These are phyloP conservation scores for Thalassarche chlororhynchos DNA, from an alignment of 2,113 vertebrate genomes.

Conservation along the genomic window DNA sequence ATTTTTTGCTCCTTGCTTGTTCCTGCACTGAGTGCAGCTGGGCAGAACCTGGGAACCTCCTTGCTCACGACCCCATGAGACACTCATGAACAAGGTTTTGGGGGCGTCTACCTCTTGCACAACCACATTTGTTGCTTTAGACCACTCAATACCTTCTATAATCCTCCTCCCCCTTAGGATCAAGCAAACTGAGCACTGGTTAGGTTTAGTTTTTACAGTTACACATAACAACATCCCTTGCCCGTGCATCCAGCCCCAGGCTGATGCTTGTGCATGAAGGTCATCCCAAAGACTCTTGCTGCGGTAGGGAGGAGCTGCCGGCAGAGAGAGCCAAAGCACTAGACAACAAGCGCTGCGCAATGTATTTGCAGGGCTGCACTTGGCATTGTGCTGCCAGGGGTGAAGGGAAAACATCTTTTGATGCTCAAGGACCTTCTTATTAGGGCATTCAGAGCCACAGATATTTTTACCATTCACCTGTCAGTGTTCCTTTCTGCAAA, in stretches of 20 bases:
- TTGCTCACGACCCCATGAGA: neutral
- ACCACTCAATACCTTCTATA: fast-evolving
- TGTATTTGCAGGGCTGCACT: fast-evolving
- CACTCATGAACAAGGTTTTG: neutral
- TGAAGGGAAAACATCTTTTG: neutral
- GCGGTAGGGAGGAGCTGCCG: neutral
- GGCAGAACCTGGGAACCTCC: neutral
- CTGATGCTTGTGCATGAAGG: fast-evolving
- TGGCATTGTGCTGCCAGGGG: fast-evolving
- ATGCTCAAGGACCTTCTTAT: neutral
- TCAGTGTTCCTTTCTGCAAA: neutral
- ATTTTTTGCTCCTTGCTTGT: neutral
- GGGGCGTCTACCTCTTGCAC: neutral
- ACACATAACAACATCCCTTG: fast-evolving
- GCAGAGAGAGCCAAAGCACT: slow-evolving; percentile 30
- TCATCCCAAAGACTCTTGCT: neutral
- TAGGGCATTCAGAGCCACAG: neutral
- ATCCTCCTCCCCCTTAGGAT: neutral
- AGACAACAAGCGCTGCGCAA: fast-evolving
- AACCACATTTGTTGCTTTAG: neutral
- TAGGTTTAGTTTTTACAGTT: fast-evolving
- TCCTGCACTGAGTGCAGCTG: neutral
- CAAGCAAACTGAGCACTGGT: fast-evolving
- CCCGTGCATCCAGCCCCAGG: fast-evolving
- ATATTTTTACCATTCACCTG: neutral